Evolutionary conservation across 1,140 invertebrate species (phyloP).

Genomic region (Calephelis virginiensis): DNA sequence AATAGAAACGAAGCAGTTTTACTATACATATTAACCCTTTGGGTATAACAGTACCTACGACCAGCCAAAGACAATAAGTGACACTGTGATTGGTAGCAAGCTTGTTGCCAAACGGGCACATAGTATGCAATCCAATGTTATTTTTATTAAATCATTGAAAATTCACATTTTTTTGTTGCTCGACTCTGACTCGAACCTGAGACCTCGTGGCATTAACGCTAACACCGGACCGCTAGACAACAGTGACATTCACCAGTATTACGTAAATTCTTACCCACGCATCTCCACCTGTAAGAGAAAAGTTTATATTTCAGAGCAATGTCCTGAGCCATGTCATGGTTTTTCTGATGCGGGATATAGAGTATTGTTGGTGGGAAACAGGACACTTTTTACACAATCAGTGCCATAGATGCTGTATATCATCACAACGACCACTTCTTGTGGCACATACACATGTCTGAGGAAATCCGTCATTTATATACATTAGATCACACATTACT

Average conservation of each 20-base stretch:
- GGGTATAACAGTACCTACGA: too few species aligned
- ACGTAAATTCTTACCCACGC: neutral
- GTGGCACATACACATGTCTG: constrained; percentile 5
- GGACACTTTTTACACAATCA: neutral
- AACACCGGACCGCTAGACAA: too few species aligned
- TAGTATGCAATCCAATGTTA: too few species aligned
- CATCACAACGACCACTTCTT: neutral
- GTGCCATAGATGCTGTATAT: constrained; percentile 1
- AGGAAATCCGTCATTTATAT: constrained; percentile 12
- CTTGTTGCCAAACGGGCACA: too few species aligned
- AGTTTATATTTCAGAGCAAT: neutral
- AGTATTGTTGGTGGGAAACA: constrained; percentile 9
- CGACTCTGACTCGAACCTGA: too few species aligned
- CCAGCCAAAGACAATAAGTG: too few species aligned
- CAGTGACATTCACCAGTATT: neutral
- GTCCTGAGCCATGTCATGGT: neutral
- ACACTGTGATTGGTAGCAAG: too few species aligned
- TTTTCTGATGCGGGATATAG: neutral
- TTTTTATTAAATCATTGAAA: too few species aligned
- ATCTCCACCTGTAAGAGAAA: neutral
- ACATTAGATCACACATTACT: neutral
- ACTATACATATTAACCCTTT: too few species aligned
- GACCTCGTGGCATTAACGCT: too few species aligned
- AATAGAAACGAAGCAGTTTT: too few species aligned
- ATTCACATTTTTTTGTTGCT: too few species aligned